Base-by-base conservation (phyloP, 2,888 invertebrate genomes). In the Drosophila meridiana region DNA sequence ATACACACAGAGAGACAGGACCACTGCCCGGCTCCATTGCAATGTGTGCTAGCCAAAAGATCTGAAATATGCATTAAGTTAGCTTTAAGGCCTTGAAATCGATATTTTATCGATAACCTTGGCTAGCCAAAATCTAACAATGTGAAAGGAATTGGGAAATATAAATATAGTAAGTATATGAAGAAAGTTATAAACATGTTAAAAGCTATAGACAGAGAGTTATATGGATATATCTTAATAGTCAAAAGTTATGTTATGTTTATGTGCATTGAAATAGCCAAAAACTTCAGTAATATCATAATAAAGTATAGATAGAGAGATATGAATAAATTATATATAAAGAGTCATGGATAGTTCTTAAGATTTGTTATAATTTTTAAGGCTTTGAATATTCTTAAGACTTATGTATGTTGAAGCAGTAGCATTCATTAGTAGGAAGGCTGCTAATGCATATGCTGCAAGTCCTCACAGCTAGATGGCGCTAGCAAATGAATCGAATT, bases 401-500 rank as follows among this genome's bases (percentile, higher is more conserved):
- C 20, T 20, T 13, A 28, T 0, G 3, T 28, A 13, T 20, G 9
- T 43, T 20, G 20, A 9, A 43, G 20, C 20, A 5, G 26, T 6
- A 26, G 6, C 28, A 28, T 5, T 6, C 28, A 28, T 5, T 6
- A n/a, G 42, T 38, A 3, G n/a, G n/a, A 6, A 40, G 0, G 3
- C 6, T n/a, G 42, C n/a, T 42, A 42, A 42, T 42, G 40, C 14
- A 40, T 11, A 0, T n/a, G 14, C 0, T 14, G 42, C 42, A 6
- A 28, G 11, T 8, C 14, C 2, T 28, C 28, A 56, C 36, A n/a
- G 6, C 43, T 7, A 14, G 14, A 14, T 38, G 36, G 20, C 38
- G 62, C 47, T n/a, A 28, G 68, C 42, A 59, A 70, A 50, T 55
- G 42, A 43, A 70, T n/a, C 34, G 32, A 59, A 6, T 58, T 66